Conservation (phyloP, 2,888 invertebrate genomes). For the Tinea pellionella region DNA sequence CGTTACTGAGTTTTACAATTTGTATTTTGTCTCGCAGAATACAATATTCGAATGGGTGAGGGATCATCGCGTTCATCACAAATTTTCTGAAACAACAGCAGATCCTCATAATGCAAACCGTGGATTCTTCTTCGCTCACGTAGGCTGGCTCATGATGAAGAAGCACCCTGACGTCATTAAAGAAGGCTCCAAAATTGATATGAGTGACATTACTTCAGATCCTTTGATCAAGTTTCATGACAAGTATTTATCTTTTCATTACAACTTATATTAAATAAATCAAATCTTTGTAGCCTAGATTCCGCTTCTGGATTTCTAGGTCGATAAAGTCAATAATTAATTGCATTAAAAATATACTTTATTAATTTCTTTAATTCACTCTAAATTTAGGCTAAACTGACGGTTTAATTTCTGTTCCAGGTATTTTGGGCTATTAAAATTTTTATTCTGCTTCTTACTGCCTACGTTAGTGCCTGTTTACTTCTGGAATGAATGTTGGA, state of each 20-base stretch:
- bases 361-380: too few relatives aligned
- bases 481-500: slow-evolving; percentile 74
- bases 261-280: not conserved
- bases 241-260: slow-evolving; percentile 59
- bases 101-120: slow-evolving; percentile 85
- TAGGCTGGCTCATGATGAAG: slow-evolving; percentile 91
- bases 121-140: slow-evolving; percentile 93
- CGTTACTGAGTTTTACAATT: too few relatives aligned
- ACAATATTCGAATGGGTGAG: slow-evolving; percentile 78
- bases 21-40: slow-evolving; percentile 57
- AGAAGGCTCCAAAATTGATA: slow-evolving; percentile 83
- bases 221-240: slow-evolving; percentile 83
- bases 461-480: slow-evolving; percentile 78
- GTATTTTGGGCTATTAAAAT: slow-evolving; percentile 75
- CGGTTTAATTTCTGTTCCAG: slow-evolving; percentile 32
- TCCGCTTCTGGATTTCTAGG: too few relatives aligned
- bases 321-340: too few relatives aligned
- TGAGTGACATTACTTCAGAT: slow-evolving; percentile 82
- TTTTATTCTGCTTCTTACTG: slow-evolving; percentile 76
- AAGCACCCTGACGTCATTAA: slow-evolving; percentile 88
- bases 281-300: too few relatives aligned
- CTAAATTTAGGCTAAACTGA: too few relatives aligned
- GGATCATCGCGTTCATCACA: slow-evolving; percentile 82
- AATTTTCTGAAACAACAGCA: slow-evolving; percentile 80
- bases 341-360: too few relatives aligned